phyloP scores from a whole-genome alignment of 1,140 invertebrate species.

The Cydia strobilella region DNA sequence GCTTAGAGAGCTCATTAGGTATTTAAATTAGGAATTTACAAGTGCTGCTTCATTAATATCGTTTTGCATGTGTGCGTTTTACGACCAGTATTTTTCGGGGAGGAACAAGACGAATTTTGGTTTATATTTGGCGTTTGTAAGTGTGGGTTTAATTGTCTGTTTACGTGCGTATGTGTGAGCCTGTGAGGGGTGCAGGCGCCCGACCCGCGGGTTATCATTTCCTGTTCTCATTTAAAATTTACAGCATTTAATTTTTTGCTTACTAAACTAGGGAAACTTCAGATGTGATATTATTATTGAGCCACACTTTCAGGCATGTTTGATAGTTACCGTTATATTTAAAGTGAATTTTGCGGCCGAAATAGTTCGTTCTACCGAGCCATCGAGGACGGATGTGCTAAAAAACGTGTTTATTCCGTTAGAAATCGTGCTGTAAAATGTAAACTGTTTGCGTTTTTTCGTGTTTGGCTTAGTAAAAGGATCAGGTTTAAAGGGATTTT shows the following conservation, averaged over 20 bases:
- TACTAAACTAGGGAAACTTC: conserved; percentile 48
- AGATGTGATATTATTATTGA: conserved; percentile 53
- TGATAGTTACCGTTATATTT: conserved; percentile 28
- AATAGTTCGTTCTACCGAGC: background rate
- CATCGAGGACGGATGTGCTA: conserved; percentile 18
- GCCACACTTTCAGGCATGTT: background rate
- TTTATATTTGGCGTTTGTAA: conserved; percentile 26
- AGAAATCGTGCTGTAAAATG: conserved; percentile 16
- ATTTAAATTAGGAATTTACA: conserved; percentile 6
- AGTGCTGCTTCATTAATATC: conserved; percentile 21
- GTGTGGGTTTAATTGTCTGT: conserved; percentile 38
- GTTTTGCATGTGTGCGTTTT: conserved; percentile 33
- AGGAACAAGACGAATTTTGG: conserved; percentile 17
- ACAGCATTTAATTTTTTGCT: conserved; percentile 73
- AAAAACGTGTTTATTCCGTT: conserved; percentile 27
- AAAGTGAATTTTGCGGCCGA: background rate
- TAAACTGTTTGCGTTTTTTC: conserved; percentile 3
- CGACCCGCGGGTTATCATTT: conserved; percentile 77
- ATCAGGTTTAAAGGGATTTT: background rate
- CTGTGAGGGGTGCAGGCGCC: conserved; percentile 46
- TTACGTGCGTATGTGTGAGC: conserved; percentile 37
- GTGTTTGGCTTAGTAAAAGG: background rate
- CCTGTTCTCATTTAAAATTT: conserved; percentile 77
- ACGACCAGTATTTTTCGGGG: conserved; percentile 36
- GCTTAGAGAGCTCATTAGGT: background rate